These are phyloP conservation scores for Phymastichus coffea DNA, from an alignment of 1,140 invertebrate genomes.

Conservation along the genomic window DNA sequence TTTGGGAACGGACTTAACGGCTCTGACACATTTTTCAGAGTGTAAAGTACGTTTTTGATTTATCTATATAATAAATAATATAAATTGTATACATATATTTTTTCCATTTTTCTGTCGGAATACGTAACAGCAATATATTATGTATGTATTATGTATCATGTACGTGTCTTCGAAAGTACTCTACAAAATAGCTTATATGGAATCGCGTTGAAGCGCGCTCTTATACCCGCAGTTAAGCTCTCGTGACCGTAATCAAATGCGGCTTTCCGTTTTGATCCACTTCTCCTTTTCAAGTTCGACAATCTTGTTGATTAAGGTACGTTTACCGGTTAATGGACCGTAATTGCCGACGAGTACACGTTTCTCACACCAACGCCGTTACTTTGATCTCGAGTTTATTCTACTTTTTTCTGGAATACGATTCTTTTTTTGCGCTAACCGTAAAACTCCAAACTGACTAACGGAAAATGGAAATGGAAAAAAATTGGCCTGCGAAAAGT, in stretches of 20 bases:
- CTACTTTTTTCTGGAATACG: no score
- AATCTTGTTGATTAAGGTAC: constrained; percentile 22
- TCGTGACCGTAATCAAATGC: background rate
- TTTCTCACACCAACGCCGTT: background rate
- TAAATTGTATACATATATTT: constrained; percentile 28
- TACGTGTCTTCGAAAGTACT: background rate
- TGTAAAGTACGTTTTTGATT: background rate
- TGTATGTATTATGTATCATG: constrained; percentile 2
- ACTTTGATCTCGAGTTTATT: no score
- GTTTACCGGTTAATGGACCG: constrained; percentile 15
- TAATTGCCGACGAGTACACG: background rate
- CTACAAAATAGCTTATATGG: constrained; percentile 22
- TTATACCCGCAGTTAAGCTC: constrained; percentile 12
- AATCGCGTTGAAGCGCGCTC: constrained; percentile 1
- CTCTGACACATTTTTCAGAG: background rate
- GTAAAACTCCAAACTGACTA: background rate
- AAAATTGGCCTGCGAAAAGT: background rate
- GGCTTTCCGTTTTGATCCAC: constrained; percentile 6
- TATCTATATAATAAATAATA: constrained; percentile 16
- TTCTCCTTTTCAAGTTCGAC: background rate
- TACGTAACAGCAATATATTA: constrained; percentile 27
- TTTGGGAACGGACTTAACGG: constrained; percentile 13
- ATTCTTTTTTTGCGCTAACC: no score
- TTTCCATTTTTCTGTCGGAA: no score
- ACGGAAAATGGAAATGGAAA: background rate